Conservation (phyloP, 1,140 invertebrate genomes). For the Trichoplusia ni region DNA sequence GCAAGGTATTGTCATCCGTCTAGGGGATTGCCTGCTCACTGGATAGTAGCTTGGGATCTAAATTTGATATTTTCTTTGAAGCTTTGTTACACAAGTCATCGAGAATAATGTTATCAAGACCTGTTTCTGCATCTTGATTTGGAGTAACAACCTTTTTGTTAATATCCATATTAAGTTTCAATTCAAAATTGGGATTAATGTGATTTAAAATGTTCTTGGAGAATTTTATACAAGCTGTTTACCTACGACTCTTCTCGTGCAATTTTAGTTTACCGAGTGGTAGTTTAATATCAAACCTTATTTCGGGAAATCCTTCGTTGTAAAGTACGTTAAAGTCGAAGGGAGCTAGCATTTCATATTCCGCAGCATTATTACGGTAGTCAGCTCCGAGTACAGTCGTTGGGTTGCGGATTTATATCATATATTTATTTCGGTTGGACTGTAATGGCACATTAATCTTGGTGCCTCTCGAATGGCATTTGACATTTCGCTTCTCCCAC, state of each 20-base stretch:
- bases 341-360: conserved; percentile 38
- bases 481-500: conserved; percentile 41
- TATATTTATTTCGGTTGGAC: conserved; percentile 53
- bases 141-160: too few relatives aligned
- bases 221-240: too few relatives aligned
- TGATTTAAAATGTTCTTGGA: too few relatives aligned
- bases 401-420: conserved; percentile 45
- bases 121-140: too few relatives aligned
- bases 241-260: too few relatives aligned
- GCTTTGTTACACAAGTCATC: conserved; percentile 10
- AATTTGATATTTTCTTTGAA: neutral
- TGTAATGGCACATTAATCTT: conserved; percentile 62
- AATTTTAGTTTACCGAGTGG: too few relatives aligned
- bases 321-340: neutral
- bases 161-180: too few relatives aligned
- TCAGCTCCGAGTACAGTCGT: conserved; percentile 35
- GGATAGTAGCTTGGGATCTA: conserved; percentile 3
- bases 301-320: neutral
- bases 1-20: conserved; percentile 26
- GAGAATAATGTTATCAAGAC: neutral
- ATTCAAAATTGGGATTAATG: too few relatives aligned
- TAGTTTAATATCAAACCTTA: conserved; percentile 7
- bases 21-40: conserved; percentile 1
- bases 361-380: conserved; percentile 37
- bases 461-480: conserved; percentile 45